A percentile compares a stretch with the other conserved stretches of the same genome.
Conservation (phyloP, 2,888 invertebrate genomes). For the Heteropelma amictum region DNA sequence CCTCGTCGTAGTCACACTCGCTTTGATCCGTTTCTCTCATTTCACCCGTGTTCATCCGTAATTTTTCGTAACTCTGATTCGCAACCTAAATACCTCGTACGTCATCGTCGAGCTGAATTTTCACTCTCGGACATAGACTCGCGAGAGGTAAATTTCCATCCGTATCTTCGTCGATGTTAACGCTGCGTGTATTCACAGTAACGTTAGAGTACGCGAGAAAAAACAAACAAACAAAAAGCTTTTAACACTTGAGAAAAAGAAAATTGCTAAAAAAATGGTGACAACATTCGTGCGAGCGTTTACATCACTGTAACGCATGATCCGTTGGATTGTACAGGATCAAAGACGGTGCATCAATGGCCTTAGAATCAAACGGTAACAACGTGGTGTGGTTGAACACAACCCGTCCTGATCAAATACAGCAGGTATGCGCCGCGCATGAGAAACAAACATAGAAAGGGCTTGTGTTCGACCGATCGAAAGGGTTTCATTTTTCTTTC, state of each 20-base stretch:
- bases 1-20: too few relatives aligned
- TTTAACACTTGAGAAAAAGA: too few relatives aligned
- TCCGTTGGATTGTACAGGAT: constrained; percentile 70
- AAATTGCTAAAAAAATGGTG: too few relatives aligned
- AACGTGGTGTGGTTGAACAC: constrained; percentile 75
- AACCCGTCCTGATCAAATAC: constrained; percentile 74
- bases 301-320: constrained; percentile 58
- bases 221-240: too few relatives aligned
- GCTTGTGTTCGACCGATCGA: constrained; percentile 15
- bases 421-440: constrained; percentile 71
- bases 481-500: constrained; percentile 16
- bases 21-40: neutral
- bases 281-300: neutral
- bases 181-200: too few relatives aligned
- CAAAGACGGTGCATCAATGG: constrained; percentile 74
- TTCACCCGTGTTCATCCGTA: neutral
- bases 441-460: constrained; percentile 51
- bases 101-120: too few relatives aligned
- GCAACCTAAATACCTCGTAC: neutral
- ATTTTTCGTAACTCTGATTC: neutral
- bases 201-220: too few relatives aligned
- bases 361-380: constrained; percentile 76
- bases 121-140: too few relatives aligned
- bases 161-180: too few relatives aligned
- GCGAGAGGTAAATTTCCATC: too few relatives aligned